Evolutionary conservation across 2,797 vertebrate species (phyloP).

Genomic region (Poeciliopsis presidionis): DNA sequence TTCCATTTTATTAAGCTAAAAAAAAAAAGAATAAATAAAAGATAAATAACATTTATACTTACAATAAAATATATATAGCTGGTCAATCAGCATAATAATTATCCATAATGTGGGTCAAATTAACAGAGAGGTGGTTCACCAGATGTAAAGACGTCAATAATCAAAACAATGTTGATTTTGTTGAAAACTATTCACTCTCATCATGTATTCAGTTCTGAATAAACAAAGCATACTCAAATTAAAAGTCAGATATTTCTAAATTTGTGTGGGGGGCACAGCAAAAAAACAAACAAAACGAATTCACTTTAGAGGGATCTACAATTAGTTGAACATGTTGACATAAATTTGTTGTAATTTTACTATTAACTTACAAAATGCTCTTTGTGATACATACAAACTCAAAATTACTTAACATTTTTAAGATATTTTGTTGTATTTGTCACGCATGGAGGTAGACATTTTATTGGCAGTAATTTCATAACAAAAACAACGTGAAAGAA

Average conservation of each 20-base stretch:
- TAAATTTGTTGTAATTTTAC: too few species aligned
- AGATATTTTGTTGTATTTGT: too few species aligned
- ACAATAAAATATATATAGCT: neutral
- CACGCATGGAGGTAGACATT: too few species aligned
- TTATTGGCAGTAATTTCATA: too few species aligned
- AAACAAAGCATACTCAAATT: neutral
- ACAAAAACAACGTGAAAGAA: too few species aligned
- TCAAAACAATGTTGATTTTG: neutral
- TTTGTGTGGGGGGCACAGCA: neutral
- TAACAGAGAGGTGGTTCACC: neutral
- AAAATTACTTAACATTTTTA: too few species aligned
- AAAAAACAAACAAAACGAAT: neutral
- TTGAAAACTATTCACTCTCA: neutral
- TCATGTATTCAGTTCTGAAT: neutral
- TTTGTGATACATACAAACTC: too few species aligned
- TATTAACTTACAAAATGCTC: too few species aligned
- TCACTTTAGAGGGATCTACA: neutral
- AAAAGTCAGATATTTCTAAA: too few species aligned
- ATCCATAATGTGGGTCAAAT: neutral
- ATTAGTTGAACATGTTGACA: neutral
- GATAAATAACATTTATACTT: neutral
- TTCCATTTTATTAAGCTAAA: neutral
- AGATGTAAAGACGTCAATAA: neutral
- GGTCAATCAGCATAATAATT: neutral
- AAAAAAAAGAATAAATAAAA: neutral